phyloP scores from a whole-genome alignment of 2,113 vertebrate species.

The Anser brachyrhynchus region DNA sequence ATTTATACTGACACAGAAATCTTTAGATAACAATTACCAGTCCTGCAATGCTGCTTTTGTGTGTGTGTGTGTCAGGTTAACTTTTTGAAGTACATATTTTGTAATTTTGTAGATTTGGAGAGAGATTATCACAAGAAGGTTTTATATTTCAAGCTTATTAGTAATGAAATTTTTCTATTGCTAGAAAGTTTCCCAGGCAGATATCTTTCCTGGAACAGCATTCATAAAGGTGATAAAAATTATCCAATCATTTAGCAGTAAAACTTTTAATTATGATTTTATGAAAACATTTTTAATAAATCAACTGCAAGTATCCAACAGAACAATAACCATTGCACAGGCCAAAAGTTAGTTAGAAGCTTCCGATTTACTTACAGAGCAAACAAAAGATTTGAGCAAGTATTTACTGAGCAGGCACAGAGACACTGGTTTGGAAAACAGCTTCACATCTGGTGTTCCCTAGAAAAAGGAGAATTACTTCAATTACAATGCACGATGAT shows the following conservation, averaged over 20 bases:
- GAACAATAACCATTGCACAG: neutral
- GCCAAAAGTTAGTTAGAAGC: neutral
- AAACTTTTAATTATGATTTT: neutral
- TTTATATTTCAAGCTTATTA: neutral
- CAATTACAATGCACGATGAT: neutral
- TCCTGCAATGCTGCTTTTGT: neutral
- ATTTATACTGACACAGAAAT: neutral
- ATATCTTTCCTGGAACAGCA: neutral
- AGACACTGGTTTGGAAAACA: slow-evolving; percentile 92
- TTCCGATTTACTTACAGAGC: slow-evolving; percentile 84
- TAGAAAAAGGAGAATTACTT: slow-evolving; percentile 45
- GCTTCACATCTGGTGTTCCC: slow-evolving; percentile 92
- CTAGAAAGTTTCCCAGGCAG: neutral
- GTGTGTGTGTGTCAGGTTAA: neutral
- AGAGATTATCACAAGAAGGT: neutral
- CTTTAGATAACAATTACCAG: neutral
- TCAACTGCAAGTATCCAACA: neutral
- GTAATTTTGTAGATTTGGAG: no score
- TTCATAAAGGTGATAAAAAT: neutral
- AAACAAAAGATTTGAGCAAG: slow-evolving; percentile 92
- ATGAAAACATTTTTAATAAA: neutral
- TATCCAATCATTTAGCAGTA: neutral
- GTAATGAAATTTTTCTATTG: neutral
- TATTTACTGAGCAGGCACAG: slow-evolving; percentile 91
- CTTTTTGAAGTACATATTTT: neutral